These are phyloP conservation scores for Ellobius talpinus DNA, from an alignment of 2,113 vertebrate species.

Conservation along the genomic window DNA sequence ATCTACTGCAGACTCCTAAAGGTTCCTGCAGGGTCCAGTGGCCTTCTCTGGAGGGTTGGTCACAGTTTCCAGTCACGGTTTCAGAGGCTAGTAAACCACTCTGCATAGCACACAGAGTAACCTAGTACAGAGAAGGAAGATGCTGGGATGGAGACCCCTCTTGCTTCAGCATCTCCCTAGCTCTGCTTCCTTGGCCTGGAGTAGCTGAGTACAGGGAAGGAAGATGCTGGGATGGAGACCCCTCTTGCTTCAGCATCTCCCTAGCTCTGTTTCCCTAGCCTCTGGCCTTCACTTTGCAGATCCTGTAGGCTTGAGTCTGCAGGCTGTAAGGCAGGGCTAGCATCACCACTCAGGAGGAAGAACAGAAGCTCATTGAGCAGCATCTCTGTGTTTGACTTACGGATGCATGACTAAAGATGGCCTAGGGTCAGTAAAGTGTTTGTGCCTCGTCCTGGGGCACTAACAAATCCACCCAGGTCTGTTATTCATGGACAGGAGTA, in stretches of 20 bases:
- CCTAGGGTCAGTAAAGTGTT: background rate
- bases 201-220: background rate
- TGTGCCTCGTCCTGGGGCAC: background rate
- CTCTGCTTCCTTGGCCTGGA: background rate
- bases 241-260: background rate
- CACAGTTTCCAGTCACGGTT: background rate
- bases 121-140: background rate
- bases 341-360: background rate
- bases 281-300: background rate
- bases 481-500: rapidly evolving
- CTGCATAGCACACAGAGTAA: background rate
- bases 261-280: background rate
- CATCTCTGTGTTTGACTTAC: background rate
- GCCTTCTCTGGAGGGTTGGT: background rate
- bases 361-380: background rate
- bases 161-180: background rate
- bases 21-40: no score
- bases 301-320: background rate
- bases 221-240: background rate
- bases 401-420: background rate
- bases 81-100: background rate
- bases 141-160: background rate
- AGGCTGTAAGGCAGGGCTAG: background rate
- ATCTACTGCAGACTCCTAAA: background rate
- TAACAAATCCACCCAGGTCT: background rate